Conservation (phyloP, 2,888 invertebrate genomes). For the Ectemnius lituratus region DNA sequence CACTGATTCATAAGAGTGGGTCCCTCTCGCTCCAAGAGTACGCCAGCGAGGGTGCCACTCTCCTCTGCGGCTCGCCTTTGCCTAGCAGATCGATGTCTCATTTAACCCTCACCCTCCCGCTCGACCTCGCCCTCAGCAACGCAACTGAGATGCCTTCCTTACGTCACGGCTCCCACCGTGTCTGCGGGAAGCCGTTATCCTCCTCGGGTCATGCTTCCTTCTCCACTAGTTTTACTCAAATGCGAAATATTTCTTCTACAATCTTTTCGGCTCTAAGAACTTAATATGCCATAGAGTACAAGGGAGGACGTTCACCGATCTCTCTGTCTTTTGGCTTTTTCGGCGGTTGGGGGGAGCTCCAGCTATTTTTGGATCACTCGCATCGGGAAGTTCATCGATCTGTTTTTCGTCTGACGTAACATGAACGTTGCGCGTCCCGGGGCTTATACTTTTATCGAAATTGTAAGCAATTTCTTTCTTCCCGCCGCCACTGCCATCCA, state of each 20-base stretch:
- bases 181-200: not conserved
- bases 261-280: too few relatives aligned
- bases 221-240: too few relatives aligned
- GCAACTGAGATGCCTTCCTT: too few relatives aligned
- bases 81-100: not conserved
- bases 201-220: not conserved
- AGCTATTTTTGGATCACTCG: conserved; percentile 22
- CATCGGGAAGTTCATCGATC: conserved; percentile 46
- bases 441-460: not conserved
- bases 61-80: not conserved
- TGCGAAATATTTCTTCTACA: too few relatives aligned
- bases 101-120: conserved; percentile 9
- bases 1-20: conserved; percentile 66
- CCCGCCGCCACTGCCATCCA: not conserved
- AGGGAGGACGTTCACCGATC: too few relatives aligned
- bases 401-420: conserved; percentile 57
- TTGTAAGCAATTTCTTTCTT: not conserved
- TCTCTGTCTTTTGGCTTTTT: not conserved
- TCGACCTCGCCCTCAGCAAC: not conserved
- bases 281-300: too few relatives aligned
- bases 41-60: conserved; percentile 23
- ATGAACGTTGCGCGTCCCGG: conserved; percentile 22
- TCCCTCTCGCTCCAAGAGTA: conserved; percentile 26
- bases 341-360: not conserved
- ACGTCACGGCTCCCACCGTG: too few relatives aligned